Percentiles rank a stretch among this genome's conserved stretches.
These are phyloP conservation scores for Apostichopus japonicus DNA, from an alignment of 35 echinoderm and acorn worm genomes.

Conservation along the genomic window DNA sequence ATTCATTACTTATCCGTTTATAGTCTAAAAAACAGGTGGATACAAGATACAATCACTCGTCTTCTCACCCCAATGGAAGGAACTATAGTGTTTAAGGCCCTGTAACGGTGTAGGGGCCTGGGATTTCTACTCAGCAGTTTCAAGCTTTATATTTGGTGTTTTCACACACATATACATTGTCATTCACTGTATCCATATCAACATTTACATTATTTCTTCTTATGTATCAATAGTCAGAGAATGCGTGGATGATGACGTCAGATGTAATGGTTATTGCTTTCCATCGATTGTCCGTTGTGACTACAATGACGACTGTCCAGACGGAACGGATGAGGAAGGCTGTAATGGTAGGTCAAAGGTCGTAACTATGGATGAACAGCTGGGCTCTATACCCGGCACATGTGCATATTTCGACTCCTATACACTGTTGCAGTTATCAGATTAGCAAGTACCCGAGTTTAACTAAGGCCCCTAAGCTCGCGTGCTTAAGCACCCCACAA, in stretches of 20 bases:
- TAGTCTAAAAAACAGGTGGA: too few relatives aligned
- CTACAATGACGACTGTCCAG: neutral
- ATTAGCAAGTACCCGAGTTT: too few relatives aligned
- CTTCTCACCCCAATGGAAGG: too few relatives aligned
- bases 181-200: neutral
- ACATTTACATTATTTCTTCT: neutral
- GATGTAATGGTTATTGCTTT: neutral
- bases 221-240: neutral
- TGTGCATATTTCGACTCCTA: too few relatives aligned
- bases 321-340: constrained; percentile 29
- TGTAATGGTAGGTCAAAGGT: constrained; percentile 9
- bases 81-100: neutral
- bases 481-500: too few relatives aligned
- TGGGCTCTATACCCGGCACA: too few relatives aligned
- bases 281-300: neutral
- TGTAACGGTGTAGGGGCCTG: neutral
- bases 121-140: neutral
- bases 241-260: constrained; percentile 3
- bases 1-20: too few relatives aligned
- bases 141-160: neutral
- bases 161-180: neutral
- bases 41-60: too few relatives aligned
- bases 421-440: too few relatives aligned
- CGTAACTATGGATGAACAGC: neutral
- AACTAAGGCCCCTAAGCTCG: too few relatives aligned